Percentiles rank a stretch among this genome's conserved stretches.
phyloP scores from a whole-genome alignment of 2,888 invertebrate species.

The Dascillus cervinus region DNA sequence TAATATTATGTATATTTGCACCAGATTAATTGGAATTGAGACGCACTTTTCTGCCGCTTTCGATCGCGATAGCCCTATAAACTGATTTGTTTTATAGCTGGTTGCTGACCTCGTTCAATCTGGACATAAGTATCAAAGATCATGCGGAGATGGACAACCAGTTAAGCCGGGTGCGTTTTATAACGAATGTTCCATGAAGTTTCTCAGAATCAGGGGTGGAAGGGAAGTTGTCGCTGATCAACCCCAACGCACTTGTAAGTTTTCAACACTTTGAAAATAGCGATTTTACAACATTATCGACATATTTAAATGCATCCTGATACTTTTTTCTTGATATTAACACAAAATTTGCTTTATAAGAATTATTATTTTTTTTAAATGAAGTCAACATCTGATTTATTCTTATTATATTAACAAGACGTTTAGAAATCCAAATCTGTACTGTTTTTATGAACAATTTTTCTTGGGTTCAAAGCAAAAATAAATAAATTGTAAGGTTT shows the following conservation, averaged over 20 bases:
- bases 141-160: constrained; percentile 19
- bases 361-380: constrained; percentile 10
- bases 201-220: constrained; percentile 25
- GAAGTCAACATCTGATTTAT: too few relatives aligned
- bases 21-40: too few relatives aligned
- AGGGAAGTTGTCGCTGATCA: constrained; percentile 22
- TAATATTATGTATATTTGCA: too few relatives aligned
- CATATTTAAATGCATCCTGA: constrained; percentile 12
- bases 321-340: constrained; percentile 8
- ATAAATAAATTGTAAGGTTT: too few relatives aligned
- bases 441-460: too few relatives aligned
- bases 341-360: constrained; percentile 5
- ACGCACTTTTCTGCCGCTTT: background rate
- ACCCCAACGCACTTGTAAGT: too few relatives aligned
- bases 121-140: constrained; percentile 9
- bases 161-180: constrained; percentile 23
- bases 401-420: too few relatives aligned
- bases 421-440: too few relatives aligned
- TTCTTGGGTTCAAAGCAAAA: too few relatives aligned
- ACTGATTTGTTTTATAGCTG: constrained; percentile 19
- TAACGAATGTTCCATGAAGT: constrained; percentile 23
- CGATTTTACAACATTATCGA: too few relatives aligned
- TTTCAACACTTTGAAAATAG: too few relatives aligned
- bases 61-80: background rate
- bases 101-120: constrained; percentile 18